phyloP scores from a whole-genome alignment of 2,888 invertebrate genomes.

The Luperina testacea region DNA sequence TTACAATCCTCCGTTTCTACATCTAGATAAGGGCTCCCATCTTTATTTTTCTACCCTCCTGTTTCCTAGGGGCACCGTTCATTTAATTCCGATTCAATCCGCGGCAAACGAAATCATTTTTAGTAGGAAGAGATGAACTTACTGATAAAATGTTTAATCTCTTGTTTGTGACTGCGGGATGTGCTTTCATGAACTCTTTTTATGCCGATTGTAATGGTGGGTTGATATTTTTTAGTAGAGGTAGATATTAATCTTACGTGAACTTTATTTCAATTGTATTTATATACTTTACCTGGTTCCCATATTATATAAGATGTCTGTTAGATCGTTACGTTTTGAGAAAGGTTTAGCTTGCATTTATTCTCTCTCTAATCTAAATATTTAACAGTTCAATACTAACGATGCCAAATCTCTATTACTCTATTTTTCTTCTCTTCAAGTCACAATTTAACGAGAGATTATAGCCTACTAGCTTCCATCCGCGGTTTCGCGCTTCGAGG shows the following conservation, averaged over 20 bases:
- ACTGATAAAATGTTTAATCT: slow-evolving; percentile 82
- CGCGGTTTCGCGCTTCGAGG: too few relatives aligned
- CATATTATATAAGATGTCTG: not conserved
- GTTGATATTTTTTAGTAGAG: slow-evolving; percentile 54
- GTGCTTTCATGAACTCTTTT: slow-evolving; percentile 70
- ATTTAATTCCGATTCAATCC: slow-evolving; percentile 88
- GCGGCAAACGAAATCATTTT: slow-evolving; percentile 86
- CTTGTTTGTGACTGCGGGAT: slow-evolving; percentile 81
- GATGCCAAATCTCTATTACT: not conserved
- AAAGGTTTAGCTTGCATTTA: not conserved
- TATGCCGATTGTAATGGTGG: slow-evolving; percentile 65
- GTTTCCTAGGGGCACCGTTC: slow-evolving; percentile 82
- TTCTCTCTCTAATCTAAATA: not conserved
- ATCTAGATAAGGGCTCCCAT: slow-evolving; percentile 88
- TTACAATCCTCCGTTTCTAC: slow-evolving; percentile 86
- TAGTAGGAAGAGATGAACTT: slow-evolving; percentile 83
- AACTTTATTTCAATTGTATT: slow-evolving; percentile 35
- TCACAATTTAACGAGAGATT: not conserved
- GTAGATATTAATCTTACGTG: slow-evolving; percentile 55
- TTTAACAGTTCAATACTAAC: too few relatives aligned
- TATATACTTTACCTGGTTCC: slow-evolving; percentile 17
- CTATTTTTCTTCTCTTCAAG: not conserved
- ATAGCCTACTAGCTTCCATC: too few relatives aligned
- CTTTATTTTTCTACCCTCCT: slow-evolving; percentile 84
- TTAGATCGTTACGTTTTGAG: not conserved